Evolutionary conservation across 2,888 invertebrate species (phyloP), one percentile per base, ranked within the genome.

Genomic region (Drosophila fungiperda): DNA sequence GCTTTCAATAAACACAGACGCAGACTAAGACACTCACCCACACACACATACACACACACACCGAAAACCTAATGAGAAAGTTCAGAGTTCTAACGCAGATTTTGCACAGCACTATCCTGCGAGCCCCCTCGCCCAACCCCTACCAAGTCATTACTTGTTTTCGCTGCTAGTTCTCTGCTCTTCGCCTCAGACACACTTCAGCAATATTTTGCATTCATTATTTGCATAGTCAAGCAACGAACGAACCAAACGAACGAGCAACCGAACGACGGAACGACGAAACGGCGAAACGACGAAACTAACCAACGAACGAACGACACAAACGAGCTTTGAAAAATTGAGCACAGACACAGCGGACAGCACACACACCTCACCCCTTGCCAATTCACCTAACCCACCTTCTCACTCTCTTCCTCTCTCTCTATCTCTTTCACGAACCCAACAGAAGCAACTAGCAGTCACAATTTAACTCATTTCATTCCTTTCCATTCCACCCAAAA

Each of bases 281-380:
- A 40, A 40, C n/a, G n/a, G 29, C 50, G n/a, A 0, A 45, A 45
- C 45, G 15, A 20, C 12, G 20, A 54, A 62, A 60, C 73, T 23
- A 66, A 66, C 66, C 36, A 48, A 55, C 62, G 42, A 72, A 60
- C 65, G 55, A 80, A 68, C 80, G 82, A 77, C 84, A 87, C 76
- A 87, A 87, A 85, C 87, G 83, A 87, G 81, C 85, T 83, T 87
- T 87, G 87, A 87, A 85, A 85, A 85, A 85, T 85, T 79, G 83
- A 85, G 83, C 72, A 74, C 83, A 84, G 67, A 72, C 84, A 53
- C 61, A 65, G 7, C 40, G 29, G 42, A 5, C 29, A 17, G 7
- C 40, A 35, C 50, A 5, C 29, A 17, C 32, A 3, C 32, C 6
- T 1, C 42, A 3, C 12, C 29, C 33, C 35, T 29, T 6, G 29